Evolutionary conservation across 2,113 vertebrate genomes (phyloP), one percentile per base, ranked within the genome.

Genomic region (Chiloscyllium plagiosum): DNA sequence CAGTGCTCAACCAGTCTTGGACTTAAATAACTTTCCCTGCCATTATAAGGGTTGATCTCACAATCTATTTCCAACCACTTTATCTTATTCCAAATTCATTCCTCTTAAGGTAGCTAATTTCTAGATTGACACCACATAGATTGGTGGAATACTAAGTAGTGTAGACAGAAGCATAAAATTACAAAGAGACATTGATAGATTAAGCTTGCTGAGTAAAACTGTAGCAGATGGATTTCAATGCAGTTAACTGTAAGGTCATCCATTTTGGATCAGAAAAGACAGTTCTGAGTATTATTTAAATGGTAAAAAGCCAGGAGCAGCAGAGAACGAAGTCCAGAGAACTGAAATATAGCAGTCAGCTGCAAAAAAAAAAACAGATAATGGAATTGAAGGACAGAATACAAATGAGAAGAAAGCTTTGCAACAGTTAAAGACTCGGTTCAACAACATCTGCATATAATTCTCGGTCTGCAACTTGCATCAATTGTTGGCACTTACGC

Each of bases 181-280:
- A 92, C 56, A 92, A 66, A 92, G 89, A 37, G 89, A 66, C 17
- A 66, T n/a, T 92, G 89, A 92, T 92, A 65, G 33, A 92, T 92
- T 65, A 92, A 92, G 89, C 20, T 1, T 65, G 15, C n/a, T 66
- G 15, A 33, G 15, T n/a, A 65, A 65, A 37, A 66, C 29, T 92
- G 89, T 61, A 15, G 56, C 20, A 42, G 89, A 37, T 92, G 33
- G 89, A 92, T 92, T 92, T 66, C 89, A 92, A 66, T 33, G 17
- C 13, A 65, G 26, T 52, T 61, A 61, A 66, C 15, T 65, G 33
- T 66, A 33, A 66, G n/a, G 1, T 61, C 26, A 66, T 66, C 33
- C 33, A 92, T 20, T n/a, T 66, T 66, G 17, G 56, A 92, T 17
- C 33, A 92, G 37, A 92, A 22, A 66, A 20, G 29, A 66, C 33